phyloP scores from a whole-genome alignment of 2,797 vertebrate species.

The Florisuga fusca region DNA sequence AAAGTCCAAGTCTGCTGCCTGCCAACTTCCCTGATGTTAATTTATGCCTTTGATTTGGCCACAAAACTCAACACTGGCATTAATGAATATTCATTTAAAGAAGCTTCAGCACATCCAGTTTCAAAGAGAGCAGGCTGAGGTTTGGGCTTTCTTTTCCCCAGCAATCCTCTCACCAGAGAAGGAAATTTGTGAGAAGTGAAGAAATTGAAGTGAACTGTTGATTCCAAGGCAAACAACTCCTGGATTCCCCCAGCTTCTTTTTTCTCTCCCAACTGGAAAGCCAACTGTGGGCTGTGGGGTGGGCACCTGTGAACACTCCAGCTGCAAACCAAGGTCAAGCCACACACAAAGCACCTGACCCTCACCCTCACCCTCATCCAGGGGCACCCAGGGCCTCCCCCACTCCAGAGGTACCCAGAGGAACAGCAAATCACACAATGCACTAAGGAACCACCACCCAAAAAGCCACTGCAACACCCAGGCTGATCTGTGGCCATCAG shows the following conservation, averaged over 20 bases:
- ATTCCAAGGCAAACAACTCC: not conserved
- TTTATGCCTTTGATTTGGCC: constrained; percentile 59
- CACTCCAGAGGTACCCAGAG: not conserved
- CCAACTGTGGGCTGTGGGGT: not conserved
- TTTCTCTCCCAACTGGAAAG: not conserved
- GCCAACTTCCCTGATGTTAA: constrained; percentile 44
- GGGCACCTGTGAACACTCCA: not conserved
- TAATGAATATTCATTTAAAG: constrained; percentile 50
- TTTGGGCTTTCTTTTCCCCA: constrained; percentile 5
- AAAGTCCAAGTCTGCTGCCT: not conserved
- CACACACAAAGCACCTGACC: not conserved
- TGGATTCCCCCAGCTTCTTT: not conserved
- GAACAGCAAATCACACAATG: accelerated
- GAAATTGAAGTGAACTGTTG: not conserved
- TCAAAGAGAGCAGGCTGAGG: constrained; percentile 11
- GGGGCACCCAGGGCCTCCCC: not conserved
- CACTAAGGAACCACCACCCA: not conserved
- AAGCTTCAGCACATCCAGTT: not conserved
- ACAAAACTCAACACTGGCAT: not conserved
- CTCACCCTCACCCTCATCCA: not conserved
- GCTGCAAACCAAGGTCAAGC: not conserved
- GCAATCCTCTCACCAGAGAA: not conserved
- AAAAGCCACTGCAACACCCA: not conserved
- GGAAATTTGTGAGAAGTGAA: not conserved
- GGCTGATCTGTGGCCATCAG: not conserved